A percentile compares a stretch with the other conserved stretches of the same genome.
phyloP scores from a whole-genome alignment of 1,140 invertebrate genomes.

The Aphis craccivora region DNA sequence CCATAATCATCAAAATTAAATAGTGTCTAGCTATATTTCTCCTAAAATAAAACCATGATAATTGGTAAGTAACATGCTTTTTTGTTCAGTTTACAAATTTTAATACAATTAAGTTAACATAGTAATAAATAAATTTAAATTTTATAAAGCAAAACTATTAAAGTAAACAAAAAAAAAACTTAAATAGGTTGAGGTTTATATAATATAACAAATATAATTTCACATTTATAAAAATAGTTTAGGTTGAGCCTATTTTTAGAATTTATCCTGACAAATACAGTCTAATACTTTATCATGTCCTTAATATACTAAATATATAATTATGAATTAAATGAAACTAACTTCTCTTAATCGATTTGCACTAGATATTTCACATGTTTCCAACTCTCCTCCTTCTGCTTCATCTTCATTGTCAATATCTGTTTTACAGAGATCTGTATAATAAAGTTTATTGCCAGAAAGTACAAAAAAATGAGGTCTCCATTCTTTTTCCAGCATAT shows the following conservation, averaged over 20 bases:
- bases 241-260: neutral
- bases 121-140: neutral
- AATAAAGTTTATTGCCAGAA: constrained; percentile 86
- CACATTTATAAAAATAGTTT: neutral
- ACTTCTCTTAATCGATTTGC: constrained; percentile 50
- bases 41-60: too few relatives aligned
- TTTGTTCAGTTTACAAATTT: neutral
- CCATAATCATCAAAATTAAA: too few relatives aligned
- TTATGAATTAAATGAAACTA: neutral
- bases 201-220: neutral
- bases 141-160: neutral
- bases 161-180: neutral
- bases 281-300: neutral
- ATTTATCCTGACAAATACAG: neutral
- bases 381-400: constrained; percentile 68
- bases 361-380: constrained; percentile 61
- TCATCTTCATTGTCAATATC: constrained; percentile 70
- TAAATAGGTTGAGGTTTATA: neutral
- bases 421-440: constrained; percentile 70
- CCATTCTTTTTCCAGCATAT: constrained; percentile 89
- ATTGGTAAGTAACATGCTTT: neutral
- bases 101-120: neutral
- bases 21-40: too few relatives aligned
- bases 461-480: constrained; percentile 95
- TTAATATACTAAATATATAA: neutral